Conservation (phyloP, 2,113 vertebrate genomes). For the Fulica atra region DNA sequence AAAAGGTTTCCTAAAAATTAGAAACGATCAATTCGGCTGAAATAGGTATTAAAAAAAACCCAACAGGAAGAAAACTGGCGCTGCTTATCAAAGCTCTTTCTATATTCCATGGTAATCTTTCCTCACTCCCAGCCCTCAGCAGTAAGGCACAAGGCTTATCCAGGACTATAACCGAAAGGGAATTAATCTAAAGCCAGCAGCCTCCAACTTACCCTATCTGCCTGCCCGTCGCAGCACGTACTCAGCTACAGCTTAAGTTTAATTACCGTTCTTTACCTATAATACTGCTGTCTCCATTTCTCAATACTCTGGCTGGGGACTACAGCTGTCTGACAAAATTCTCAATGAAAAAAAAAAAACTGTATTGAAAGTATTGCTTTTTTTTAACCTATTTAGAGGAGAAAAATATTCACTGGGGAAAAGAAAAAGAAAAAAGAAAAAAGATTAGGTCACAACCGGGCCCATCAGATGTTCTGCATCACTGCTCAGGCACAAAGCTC, state of each 20-base stretch:
- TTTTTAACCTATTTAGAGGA: background rate
- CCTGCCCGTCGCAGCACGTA: background rate
- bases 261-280: background rate
- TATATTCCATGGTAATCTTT: background rate
- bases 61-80: background rate
- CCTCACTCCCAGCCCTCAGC: background rate
- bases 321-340: background rate
- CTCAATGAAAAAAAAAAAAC: background rate
- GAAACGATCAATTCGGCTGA: background rate
- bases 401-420: background rate
- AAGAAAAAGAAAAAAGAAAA: no score
- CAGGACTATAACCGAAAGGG: constrained; percentile 32
- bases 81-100: background rate
- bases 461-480: constrained; percentile 64
- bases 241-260: background rate
- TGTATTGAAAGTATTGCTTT: background rate
- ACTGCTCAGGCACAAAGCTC: constrained; percentile 59
- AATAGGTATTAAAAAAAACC: background rate
- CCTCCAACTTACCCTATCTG: constrained; percentile 14
- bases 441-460: constrained; percentile 10
- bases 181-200: constrained; percentile 28
- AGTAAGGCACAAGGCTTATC: background rate
- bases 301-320: background rate
- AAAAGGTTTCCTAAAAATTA: background rate
- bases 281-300: background rate